Evolutionary conservation across 2,113 vertebrate species (phyloP), one percentile per base, ranked within the genome.

Genomic region (Oenanthe melanoleuca): DNA sequence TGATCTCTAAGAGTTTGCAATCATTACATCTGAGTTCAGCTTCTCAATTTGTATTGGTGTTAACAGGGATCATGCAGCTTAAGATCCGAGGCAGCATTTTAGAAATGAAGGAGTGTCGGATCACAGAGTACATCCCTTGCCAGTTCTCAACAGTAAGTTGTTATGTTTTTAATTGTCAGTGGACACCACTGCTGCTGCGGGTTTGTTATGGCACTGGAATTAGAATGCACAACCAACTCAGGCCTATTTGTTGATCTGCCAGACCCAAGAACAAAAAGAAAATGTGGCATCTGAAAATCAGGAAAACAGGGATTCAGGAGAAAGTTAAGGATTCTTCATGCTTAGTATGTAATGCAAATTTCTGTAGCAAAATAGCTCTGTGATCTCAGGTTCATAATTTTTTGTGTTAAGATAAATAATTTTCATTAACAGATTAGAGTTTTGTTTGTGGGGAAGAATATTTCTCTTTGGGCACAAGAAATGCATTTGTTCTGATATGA

Each of bases 1-100:
- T 91, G 80, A 89, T 89, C 89, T 86, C 83, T 47, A 71, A 71
- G 75, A 88, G 75, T 91, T 74, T 84, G 91, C 88, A 74, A 29
- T 92, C 92, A 81, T 88, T 94, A 92, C 64, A 26, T 86, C 72
- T 86, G 91, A 80, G 92, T 92, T 96, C 95, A 94, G 91, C 75
- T 92, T 94, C 88, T 85, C 94, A 92, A 86, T 92, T 87, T 70
- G 80, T 93, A 40, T 59, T 25, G 88, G 88, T 88, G 91, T 96
- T 97, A 92, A 80, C 80, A 79, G 96, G 96, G 91, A 95, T 97
- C 92, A 91, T 16, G 23, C 45, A 95, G 94, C 88, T 97, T 93
- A 95, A 93, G 92, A 95, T 73, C 47, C 5, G 0, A 93, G 47
- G 91, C 69, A 93, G 73, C 72, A 56, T 92, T 94, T 93, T 80